Conservation (phyloP, 2,113 vertebrate genomes). For the Phrynocephalus versicolor region DNA sequence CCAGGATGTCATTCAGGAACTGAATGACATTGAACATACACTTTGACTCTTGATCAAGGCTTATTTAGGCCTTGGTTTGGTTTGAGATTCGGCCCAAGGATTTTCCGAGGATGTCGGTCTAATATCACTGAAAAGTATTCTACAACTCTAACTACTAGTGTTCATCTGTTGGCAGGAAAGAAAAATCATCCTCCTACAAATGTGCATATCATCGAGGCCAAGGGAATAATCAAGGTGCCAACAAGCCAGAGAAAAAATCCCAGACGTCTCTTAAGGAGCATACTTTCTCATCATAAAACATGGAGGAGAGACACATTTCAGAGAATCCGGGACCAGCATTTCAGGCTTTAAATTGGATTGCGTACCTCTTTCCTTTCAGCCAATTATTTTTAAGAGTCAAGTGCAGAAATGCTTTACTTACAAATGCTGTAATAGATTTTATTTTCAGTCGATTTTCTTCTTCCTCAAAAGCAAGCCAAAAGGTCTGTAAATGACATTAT, state of each 20-base stretch:
- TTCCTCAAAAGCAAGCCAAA: constrained; percentile 18
- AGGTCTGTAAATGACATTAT: constrained; percentile 44
- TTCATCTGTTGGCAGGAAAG: constrained; percentile 74
- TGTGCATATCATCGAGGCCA: constrained; percentile 59
- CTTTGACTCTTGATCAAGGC: background rate
- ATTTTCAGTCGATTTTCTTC: constrained; percentile 62
- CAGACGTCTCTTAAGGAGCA: constrained; percentile 67
- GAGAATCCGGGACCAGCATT: background rate
- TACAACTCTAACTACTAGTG: constrained; percentile 54
- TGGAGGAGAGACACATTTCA: background rate
- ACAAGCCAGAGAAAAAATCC: constrained; percentile 75
- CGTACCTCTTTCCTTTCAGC: constrained; percentile 48
- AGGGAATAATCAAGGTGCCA: constrained; percentile 61
- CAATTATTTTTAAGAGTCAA: constrained; percentile 44
- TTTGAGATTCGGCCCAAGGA: background rate
- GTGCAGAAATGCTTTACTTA: constrained; percentile 43
- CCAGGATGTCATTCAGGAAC: background rate
- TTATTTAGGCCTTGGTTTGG: background rate
- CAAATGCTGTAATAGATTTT: constrained; percentile 66
- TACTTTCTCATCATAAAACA: constrained; percentile 43
- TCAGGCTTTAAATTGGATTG: constrained; percentile 38
- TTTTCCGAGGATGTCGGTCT: background rate
- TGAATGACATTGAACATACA: background rate
- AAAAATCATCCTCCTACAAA: constrained; percentile 66
- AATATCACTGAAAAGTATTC: constrained; percentile 6